A percentile compares a stretch with the other conserved stretches of the same genome.
Evolutionary conservation across 2,113 vertebrate genomes (phyloP).

Genomic region (Chloropsis cyanopogon): DNA sequence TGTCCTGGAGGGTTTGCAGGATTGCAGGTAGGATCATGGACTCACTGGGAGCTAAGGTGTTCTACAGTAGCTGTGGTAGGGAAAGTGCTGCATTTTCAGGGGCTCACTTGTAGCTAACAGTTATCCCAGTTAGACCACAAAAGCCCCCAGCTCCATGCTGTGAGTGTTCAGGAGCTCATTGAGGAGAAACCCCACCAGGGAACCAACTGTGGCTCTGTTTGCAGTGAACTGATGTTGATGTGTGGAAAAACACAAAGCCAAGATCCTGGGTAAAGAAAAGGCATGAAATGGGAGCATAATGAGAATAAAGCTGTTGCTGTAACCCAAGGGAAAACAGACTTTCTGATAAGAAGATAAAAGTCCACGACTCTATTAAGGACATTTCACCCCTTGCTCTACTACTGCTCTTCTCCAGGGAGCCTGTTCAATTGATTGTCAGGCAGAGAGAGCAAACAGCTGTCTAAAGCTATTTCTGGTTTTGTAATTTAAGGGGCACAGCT

Average conservation of each 20-base stretch:
- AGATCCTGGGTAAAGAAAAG: background rate
- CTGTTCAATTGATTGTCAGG: constrained; percentile 7
- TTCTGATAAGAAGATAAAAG: constrained; percentile 17
- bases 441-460: background rate
- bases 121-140: background rate
- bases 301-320: background rate
- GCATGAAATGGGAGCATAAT: background rate
- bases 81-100: background rate
- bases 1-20: background rate
- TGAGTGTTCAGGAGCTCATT: background rate
- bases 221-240: background rate
- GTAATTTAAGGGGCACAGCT: constrained; percentile 4
- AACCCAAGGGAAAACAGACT: background rate
- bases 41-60: background rate
- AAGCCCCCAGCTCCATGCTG: background rate
- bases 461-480: background rate
- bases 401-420: background rate
- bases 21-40: background rate
- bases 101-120: background rate
- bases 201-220: background rate
- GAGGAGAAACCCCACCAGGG: background rate
- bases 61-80: background rate
- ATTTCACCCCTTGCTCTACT: background rate
- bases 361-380: background rate
- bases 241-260: background rate